Evolutionary conservation across 2,888 invertebrate genomes (phyloP).

Genomic region (Metalampra italica): DNA sequence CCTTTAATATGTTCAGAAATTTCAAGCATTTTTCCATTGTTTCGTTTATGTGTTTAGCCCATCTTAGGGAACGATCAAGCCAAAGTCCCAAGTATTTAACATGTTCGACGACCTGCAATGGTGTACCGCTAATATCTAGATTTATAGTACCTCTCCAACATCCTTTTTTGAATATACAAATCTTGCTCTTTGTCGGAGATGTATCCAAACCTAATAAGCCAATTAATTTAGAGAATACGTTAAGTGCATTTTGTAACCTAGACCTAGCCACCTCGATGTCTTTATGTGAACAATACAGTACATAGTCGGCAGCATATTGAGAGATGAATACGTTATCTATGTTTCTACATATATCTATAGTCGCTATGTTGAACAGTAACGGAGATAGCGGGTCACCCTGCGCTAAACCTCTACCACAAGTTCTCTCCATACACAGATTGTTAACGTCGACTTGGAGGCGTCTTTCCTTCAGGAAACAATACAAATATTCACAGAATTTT

Average conservation of each 20-base stretch:
- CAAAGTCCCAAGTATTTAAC: conserved; percentile 27
- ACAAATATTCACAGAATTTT: no score
- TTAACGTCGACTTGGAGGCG: neutral
- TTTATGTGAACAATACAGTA: conserved; percentile 4
- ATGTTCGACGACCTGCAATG: neutral
- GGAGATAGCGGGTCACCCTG: conserved; percentile 18
- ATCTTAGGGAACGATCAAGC: conserved; percentile 21
- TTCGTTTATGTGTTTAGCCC: conserved; percentile 26
- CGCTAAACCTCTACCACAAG: conserved; percentile 9
- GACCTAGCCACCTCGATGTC: neutral
- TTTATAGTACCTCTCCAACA: neutral
- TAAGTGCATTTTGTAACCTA: neutral
- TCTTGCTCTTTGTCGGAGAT: conserved; percentile 19
- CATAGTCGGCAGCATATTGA: conserved; percentile 12
- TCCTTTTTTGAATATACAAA: no score
- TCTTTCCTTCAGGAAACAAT: conserved; percentile 3
- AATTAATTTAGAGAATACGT: conserved; percentile 9
- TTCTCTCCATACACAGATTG: neutral
- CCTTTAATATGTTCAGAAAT: conserved; percentile 22
- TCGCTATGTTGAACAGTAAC: conserved; percentile 14
- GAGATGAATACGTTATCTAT: conserved; percentile 5
- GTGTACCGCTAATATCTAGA: neutral
- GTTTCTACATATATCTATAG: conserved; percentile 7
- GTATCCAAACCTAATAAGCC: conserved; percentile 13
- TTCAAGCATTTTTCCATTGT: conserved; percentile 13